Percentiles rank a stretch among this genome's conserved stretches.
Evolutionary conservation across 2,113 vertebrate species (phyloP).

Genomic region (Elephantulus edwardii): DNA sequence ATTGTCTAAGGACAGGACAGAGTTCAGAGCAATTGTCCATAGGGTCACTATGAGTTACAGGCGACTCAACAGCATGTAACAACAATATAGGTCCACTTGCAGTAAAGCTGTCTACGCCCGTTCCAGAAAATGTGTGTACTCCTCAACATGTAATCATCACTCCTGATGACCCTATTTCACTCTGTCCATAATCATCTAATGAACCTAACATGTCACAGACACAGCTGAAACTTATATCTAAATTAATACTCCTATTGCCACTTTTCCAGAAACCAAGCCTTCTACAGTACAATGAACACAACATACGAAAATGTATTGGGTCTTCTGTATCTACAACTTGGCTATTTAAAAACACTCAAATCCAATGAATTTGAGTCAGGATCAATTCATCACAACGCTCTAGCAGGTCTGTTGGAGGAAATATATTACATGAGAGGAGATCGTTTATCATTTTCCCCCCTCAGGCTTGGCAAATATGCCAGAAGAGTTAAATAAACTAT

Average conservation of each 20-base stretch:
- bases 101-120: fast-evolving
- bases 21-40: no score
- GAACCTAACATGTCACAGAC: fast-evolving
- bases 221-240: fast-evolving
- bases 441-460: no score
- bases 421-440: no score
- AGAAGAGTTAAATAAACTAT: not conserved
- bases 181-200: fast-evolving
- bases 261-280: not conserved
- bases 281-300: not conserved
- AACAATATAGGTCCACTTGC: no score
- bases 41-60: no score
- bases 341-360: no score
- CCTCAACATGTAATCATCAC: fast-evolving
- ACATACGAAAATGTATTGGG: fast-evolving
- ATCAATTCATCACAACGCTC: no score
- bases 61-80: no score
- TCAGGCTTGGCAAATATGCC: no score
- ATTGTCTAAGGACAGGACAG: no score
- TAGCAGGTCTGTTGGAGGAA: no score
- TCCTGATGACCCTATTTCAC: fast-evolving
- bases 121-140: fast-evolving
- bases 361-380: no score
- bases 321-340: not conserved
- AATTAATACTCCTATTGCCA: fast-evolving